A percentile compares a stretch with the other conserved stretches of the same genome.
These are phyloP conservation scores for Grantiella picta DNA, from an alignment of 2,113 vertebrate genomes.

Conservation along the genomic window DNA sequence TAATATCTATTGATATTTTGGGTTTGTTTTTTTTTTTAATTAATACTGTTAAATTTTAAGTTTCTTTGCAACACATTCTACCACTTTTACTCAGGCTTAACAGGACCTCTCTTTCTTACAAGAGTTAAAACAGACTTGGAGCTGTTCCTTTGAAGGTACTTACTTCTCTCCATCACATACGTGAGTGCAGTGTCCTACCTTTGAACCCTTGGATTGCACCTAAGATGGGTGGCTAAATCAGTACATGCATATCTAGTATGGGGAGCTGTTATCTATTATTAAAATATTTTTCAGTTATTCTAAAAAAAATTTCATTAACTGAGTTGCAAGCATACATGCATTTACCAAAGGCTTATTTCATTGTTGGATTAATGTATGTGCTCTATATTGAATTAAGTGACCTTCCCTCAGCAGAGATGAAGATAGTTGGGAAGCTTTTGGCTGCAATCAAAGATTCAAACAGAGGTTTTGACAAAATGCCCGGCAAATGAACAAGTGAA, in stretches of 20 bases:
- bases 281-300: neutral
- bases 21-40: neutral
- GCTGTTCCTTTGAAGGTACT: neutral
- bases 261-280: neutral
- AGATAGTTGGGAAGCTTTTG: neutral
- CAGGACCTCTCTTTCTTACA: neutral
- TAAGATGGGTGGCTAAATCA: neutral
- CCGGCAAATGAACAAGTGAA: neutral
- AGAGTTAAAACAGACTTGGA: neutral
- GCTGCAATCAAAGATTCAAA: neutral
- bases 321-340: neutral
- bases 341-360: neutral
- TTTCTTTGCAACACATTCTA: neutral
- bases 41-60: neutral
- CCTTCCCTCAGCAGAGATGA: neutral
- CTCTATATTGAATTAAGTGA: neutral
- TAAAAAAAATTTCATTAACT: neutral
- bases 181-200: neutral
- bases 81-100: neutral
- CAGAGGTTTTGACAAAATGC: neutral
- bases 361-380: neutral
- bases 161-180: neutral
- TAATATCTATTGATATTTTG: neutral
- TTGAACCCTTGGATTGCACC: neutral
- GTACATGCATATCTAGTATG: neutral